Evolutionary conservation across 2,113 vertebrate species (phyloP).

Genomic region (Eidolon helvum): DNA sequence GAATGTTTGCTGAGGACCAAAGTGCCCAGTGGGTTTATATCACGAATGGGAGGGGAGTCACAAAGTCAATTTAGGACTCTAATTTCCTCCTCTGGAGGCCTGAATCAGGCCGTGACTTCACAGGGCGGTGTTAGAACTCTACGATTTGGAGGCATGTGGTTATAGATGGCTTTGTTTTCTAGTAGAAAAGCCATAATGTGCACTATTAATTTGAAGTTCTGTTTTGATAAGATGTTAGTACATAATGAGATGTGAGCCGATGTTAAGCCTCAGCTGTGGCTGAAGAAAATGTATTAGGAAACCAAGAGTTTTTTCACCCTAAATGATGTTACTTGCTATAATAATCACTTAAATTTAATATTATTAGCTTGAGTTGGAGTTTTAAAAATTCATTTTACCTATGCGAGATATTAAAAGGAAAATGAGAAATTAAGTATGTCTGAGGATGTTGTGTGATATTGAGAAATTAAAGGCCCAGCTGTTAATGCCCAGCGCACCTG

Average conservation of each 20-base stretch:
- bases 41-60: neutral
- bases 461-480: neutral
- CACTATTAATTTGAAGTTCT: conserved; percentile 48
- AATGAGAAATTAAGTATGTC: neutral
- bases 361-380: neutral
- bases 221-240: conserved; percentile 43
- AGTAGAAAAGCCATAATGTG: neutral
- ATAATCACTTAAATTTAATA: conserved; percentile 23
- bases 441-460: neutral
- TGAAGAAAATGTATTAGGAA: conserved; percentile 15
- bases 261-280: neutral
- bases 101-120: neutral
- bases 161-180: conserved; percentile 3
- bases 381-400: conserved; percentile 22
- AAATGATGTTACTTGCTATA: neutral
- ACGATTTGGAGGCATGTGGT: neutral
- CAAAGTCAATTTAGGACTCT: neutral
- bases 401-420: neutral
- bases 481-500: neutral
- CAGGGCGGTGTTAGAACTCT: neutral
- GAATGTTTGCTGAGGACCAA: neutral
- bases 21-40: neutral
- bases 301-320: neutral
- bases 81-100: neutral
- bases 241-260: neutral